Conservation (phyloP, 2,797 vertebrate genomes). For the Delichon dasypus region DNA sequence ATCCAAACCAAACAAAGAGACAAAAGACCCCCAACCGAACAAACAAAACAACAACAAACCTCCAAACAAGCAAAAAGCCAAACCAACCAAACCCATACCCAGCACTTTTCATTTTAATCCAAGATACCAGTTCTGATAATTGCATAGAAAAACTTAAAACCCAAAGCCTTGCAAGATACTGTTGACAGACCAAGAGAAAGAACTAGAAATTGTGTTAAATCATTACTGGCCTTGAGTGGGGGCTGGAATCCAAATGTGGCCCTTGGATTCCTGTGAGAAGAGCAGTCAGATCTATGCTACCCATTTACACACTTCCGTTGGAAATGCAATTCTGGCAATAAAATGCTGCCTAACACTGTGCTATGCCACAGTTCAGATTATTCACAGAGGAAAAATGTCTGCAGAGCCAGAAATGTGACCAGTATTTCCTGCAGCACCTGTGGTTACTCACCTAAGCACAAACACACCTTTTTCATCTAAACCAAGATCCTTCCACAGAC, state of each 20-base stretch:
- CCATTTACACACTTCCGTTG: background rate
- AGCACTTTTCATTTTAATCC: background rate
- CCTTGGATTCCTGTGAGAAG: background rate
- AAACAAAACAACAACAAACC: too few species aligned
- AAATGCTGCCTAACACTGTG: background rate
- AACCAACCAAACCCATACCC: fast-evolving
- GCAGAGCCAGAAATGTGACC: background rate
- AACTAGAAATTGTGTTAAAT: background rate
- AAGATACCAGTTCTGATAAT: background rate
- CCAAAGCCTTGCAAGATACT: background rate
- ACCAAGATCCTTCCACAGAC: background rate
- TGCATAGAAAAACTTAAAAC: background rate
- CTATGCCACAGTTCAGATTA: background rate
- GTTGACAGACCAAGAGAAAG: background rate
- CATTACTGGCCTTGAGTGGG: background rate
- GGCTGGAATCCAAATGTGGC: background rate
- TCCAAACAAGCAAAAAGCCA: background rate
- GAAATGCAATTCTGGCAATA: background rate
- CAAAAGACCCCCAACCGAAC: too few species aligned
- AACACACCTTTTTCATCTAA: background rate
- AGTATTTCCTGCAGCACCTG: background rate
- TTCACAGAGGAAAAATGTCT: background rate
- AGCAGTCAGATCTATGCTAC: fast-evolving
- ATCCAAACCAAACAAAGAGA: background rate
- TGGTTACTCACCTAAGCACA: background rate